Conservation (phyloP, 2,797 vertebrate species). For the Anisognathus igniventris region DNA sequence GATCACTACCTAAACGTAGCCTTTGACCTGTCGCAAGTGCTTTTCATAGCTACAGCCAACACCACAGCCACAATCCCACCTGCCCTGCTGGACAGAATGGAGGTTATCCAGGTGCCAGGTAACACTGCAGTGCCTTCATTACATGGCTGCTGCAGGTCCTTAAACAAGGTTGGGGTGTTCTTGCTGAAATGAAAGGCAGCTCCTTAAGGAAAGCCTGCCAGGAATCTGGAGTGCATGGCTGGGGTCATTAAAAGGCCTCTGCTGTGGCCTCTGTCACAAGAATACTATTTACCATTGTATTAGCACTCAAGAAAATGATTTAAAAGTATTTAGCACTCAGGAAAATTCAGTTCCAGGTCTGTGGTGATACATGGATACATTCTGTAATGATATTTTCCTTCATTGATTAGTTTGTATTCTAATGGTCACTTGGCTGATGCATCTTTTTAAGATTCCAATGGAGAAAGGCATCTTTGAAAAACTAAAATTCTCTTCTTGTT, state of each 20-base stretch:
- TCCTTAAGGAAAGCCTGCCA: background rate
- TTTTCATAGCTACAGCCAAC: conserved; percentile 97
- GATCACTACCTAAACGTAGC: conserved; percentile 97
- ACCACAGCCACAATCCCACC: conserved; percentile 90
- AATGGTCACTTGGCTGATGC: background rate
- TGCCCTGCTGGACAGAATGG: conserved; percentile 95
- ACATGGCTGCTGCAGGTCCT: background rate
- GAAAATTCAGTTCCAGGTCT: background rate
- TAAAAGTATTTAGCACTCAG: background rate
- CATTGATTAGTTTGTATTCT: background rate
- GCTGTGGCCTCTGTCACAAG: background rate
- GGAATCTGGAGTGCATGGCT: background rate
- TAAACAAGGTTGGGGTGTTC: background rate
- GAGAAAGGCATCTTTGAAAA: background rate
- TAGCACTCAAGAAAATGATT: background rate
- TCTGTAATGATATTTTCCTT: background rate
- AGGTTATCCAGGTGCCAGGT: conserved; percentile 96
- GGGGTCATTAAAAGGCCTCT: background rate
- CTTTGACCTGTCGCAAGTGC: conserved; percentile 97
- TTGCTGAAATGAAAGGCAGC: background rate
- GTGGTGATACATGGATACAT: background rate
- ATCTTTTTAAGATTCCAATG: background rate
- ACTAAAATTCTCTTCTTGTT: background rate
- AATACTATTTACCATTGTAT: background rate
- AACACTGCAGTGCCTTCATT: background rate